phyloP scores from a whole-genome alignment of 92 coral and sea anemone species.

The Bergia puertoricense region DNA sequence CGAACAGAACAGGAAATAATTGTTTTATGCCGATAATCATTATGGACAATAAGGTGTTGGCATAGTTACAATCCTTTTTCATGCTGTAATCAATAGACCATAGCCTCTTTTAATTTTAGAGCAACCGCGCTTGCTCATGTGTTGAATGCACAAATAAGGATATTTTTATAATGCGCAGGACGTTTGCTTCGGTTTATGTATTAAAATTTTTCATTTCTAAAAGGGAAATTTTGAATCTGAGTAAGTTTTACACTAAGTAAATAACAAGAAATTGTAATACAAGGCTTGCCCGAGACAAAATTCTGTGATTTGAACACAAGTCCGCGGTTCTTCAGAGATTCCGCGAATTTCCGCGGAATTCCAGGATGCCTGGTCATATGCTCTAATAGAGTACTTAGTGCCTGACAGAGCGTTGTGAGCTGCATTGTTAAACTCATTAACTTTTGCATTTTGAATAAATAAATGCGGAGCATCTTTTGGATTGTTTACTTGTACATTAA shows the following conservation, averaged over 20 bases:
- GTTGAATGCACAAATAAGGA: conserved; percentile 6
- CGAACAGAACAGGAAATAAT: background rate
- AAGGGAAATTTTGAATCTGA: conserved; percentile 1
- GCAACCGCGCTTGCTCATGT: background rate
- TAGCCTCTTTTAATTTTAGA: background rate
- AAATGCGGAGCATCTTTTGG: too few relatives aligned
- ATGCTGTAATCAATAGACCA: background rate
- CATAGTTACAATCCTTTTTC: background rate
- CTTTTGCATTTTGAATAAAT: too few relatives aligned
- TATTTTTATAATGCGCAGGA: background rate
- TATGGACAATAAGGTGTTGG: background rate
- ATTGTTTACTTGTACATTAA: too few relatives aligned
- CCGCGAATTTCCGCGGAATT: conserved; percentile 2
- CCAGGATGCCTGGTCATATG: background rate
- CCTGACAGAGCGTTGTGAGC: too few relatives aligned
- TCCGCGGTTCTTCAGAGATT: conserved; percentile 8
- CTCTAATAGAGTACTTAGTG: too few relatives aligned
- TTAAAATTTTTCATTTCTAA: conserved; percentile 10
- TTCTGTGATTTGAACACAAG: background rate
- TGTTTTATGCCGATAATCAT: background rate
- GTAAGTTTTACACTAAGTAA: conserved; percentile 7
- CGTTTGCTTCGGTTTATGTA: background rate
- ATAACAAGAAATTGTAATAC: background rate
- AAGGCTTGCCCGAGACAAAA: conserved; percentile 7
- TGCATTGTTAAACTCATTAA: too few relatives aligned